Base-by-base conservation (phyloP, 2,113 vertebrate genomes). In the Gobiocypris rarus region DNA sequence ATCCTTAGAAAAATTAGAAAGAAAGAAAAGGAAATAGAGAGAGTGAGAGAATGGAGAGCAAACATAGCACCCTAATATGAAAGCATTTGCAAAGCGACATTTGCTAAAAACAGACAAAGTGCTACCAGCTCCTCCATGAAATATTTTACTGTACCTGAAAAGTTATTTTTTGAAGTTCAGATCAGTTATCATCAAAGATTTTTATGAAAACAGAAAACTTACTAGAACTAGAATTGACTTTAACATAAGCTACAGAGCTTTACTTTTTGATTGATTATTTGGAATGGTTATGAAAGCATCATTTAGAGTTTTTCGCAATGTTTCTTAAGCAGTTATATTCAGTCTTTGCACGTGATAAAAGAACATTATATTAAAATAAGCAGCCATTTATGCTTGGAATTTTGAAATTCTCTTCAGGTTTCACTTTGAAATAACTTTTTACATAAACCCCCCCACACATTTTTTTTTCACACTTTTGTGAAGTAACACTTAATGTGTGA, bases 401-500 rank as follows among this genome's bases (percentile, higher is more conserved):
- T 79, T 82, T 61, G 14, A 82, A 75, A 80, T 70, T 31, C 54
- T 56, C n/a, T 71, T 24, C 31, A 43, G 52, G 73, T 74, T 78
- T 26, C 38, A 45, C 65, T 84, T 75, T 63, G 13, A 45, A 75
- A 70, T 50, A 38, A 9, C 70, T 54, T 79, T 38, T 7, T 38
- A 38, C 38, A 38, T 6, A 38, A 6, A 38, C 3, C 4, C 34
- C 38, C 38, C 38, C 38, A 31, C 31, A 31, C 31, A 31, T 38
- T 5, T 38, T 38, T 43, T 50, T 34, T 75, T 85, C 84, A 61
- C 88, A 77, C 38, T 9, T 82, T 86, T 59, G 22, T 52, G 63
- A 54, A 71, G 80, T 48, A 83, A 82, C 77, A 87, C 56, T 88
- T 80, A 82, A 14, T 78, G 15, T 1, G 78, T 75, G 74, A 86